phyloP scores from a whole-genome alignment of 2,888 invertebrate species.

The Chloromyia formosa region DNA sequence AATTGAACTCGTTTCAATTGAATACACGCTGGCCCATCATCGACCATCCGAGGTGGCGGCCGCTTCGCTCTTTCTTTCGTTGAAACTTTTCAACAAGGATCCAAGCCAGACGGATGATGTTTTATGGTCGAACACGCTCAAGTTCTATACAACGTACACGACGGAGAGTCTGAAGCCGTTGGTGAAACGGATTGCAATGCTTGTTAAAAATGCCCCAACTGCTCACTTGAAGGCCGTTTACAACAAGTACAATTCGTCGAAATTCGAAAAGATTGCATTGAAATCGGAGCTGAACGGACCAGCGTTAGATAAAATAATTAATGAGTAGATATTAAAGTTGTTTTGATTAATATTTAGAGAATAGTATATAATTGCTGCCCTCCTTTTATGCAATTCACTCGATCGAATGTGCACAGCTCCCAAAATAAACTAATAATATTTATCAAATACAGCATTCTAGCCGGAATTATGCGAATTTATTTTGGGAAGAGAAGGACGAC shows the following conservation, averaged over 20 bases:
- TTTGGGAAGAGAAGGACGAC: too few relatives aligned
- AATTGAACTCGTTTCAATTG: slow-evolving; percentile 82
- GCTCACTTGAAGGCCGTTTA: slow-evolving; percentile 76
- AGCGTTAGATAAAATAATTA: slow-evolving; percentile 57
- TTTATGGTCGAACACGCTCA: slow-evolving; percentile 79
- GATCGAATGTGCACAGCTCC: too few relatives aligned
- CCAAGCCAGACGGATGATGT: slow-evolving; percentile 60
- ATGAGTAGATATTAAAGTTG: too few relatives aligned
- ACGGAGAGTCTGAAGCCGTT: slow-evolving; percentile 75
- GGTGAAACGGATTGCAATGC: slow-evolving; percentile 73
- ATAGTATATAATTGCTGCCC: too few relatives aligned
- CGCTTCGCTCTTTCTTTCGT: slow-evolving; percentile 59
- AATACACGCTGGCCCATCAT: slow-evolving; percentile 80
- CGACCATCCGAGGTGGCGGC: slow-evolving; percentile 79
- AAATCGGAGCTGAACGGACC: slow-evolving; percentile 68
- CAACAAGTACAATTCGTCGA: slow-evolving; percentile 71
- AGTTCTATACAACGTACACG: slow-evolving; percentile 79
- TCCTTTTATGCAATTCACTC: too few relatives aligned
- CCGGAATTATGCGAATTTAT: too few relatives aligned
- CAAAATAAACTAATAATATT: too few relatives aligned
- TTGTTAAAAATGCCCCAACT: slow-evolving; percentile 74
- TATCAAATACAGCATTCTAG: too few relatives aligned
- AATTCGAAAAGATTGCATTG: slow-evolving; percentile 72
- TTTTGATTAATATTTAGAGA: too few relatives aligned
- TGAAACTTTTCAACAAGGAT: slow-evolving; percentile 58